phyloP scores from a whole-genome alignment of 2,888 invertebrate genomes.

The Ceraclea dissimilis region DNA sequence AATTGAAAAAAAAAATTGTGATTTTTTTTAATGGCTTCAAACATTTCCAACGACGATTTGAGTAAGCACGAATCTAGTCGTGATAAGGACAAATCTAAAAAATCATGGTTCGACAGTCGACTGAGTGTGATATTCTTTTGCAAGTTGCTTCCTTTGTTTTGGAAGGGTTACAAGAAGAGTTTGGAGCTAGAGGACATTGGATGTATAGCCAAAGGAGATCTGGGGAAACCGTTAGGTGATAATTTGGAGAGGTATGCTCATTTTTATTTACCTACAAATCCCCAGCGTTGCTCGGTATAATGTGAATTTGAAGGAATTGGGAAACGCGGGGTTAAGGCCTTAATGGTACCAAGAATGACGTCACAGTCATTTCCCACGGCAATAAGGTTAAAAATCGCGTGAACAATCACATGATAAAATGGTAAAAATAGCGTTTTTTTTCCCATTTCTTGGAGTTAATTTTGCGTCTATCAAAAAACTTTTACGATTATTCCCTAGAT shows the following conservation, averaged over 20 bases:
- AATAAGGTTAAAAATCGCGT: too few relatives aligned
- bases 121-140: slow-evolving; percentile 58
- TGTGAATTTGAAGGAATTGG: too few relatives aligned
- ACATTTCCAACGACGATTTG: neutral
- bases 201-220: slow-evolving; percentile 58
- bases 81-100: neutral
- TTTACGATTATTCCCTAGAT: too few relatives aligned
- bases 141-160: slow-evolving; percentile 72
- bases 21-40: neutral
- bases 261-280: neutral
- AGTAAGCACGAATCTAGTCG: neutral
- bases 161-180: slow-evolving; percentile 63
- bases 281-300: too few relatives aligned
- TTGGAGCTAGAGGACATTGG: slow-evolving; percentile 68
- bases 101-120: neutral
- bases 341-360: too few relatives aligned
- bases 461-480: too few relatives aligned
- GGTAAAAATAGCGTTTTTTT: too few relatives aligned
- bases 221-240: slow-evolving; percentile 59
- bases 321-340: too few relatives aligned
- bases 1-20: neutral
- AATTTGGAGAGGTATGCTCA: slow-evolving; percentile 53
- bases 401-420: too few relatives aligned
- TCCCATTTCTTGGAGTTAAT: too few relatives aligned
- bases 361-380: too few relatives aligned